Conservation (phyloP, 2,113 vertebrate genomes). For the Vidua macroura region DNA sequence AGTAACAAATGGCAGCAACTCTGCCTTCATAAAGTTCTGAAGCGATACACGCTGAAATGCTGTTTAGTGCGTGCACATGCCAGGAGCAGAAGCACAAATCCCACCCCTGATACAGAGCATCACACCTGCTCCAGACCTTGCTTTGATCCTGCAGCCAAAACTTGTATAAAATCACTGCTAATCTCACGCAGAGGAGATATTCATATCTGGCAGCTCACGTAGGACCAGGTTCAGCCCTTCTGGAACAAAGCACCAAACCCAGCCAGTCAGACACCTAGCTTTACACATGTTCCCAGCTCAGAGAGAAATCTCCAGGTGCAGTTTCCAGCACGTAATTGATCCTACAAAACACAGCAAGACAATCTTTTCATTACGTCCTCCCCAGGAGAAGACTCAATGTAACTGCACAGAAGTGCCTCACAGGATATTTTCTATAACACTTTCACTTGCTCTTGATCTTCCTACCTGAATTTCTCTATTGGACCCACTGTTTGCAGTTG, state of each 20-base stretch:
- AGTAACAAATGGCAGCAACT: not conserved
- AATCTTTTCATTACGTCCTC: not conserved
- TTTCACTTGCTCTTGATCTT: not conserved
- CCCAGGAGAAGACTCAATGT: not conserved
- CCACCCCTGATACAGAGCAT: not conserved
- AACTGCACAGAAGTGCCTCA: not conserved
- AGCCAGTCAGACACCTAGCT: not conserved
- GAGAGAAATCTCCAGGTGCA: not conserved
- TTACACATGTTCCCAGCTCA: not conserved
- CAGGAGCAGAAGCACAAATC: not conserved
- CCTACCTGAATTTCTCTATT: not conserved
- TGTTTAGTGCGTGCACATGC: not conserved
- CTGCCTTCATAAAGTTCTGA: not conserved
- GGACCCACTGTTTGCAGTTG: not conserved
- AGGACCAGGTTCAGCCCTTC: not conserved
- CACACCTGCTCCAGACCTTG: not conserved
- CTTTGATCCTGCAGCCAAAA: not conserved
- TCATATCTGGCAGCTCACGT: accelerated
- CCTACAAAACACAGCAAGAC: not conserved
- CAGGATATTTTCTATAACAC: not conserved
- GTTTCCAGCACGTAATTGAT: not conserved
- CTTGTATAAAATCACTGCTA: not conserved
- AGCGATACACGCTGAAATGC: not conserved
- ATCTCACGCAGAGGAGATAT: not conserved
- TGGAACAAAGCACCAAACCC: not conserved